These are phyloP conservation scores for Gadus macrocephalus DNA, from an alignment of 2,113 vertebrate genomes.

Conservation along the genomic window DNA sequence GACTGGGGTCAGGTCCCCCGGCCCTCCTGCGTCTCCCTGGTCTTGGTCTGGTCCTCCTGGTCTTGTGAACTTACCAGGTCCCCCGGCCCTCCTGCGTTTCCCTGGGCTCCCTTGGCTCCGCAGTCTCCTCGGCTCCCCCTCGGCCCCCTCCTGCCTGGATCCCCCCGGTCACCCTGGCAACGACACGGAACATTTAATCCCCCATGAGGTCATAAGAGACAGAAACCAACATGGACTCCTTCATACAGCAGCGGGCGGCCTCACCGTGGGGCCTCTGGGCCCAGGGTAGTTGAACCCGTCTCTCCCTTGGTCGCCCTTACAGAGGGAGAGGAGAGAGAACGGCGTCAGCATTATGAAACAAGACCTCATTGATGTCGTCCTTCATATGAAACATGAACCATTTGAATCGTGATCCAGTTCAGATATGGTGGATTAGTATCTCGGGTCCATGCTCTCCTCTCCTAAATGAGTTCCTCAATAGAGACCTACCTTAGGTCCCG, in stretches of 20 bases:
- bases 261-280: slow-evolving; percentile 78
- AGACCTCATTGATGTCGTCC: not conserved
- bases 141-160: slow-evolving; percentile 75
- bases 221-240: not conserved
- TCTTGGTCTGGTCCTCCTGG: slow-evolving; percentile 1
- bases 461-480: too few relatives aligned
- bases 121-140: slow-evolving; percentile 85
- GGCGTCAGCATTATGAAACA: too few relatives aligned
- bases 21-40: slow-evolving; percentile 75
- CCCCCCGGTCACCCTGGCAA: slow-evolving; percentile 83
- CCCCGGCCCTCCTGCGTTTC: slow-evolving; percentile 78
- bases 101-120: slow-evolving; percentile 81
- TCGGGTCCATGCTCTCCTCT: too few relatives aligned
- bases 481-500: slow-evolving; percentile 39
- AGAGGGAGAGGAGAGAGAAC: not conserved
- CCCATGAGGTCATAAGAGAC: not conserved
- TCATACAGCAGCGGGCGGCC: slow-evolving; percentile 3
- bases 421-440: too few relatives aligned
- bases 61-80: slow-evolving; percentile 70
- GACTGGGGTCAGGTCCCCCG: slow-evolving; percentile 57
- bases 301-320: slow-evolving; percentile 87
- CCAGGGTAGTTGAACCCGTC: slow-evolving; percentile 88
- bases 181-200: slow-evolving; percentile 4
- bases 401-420: not conserved
- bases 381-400: not conserved